Conservation (phyloP, 2,113 vertebrate genomes). For the Malurus melanocephalus region DNA sequence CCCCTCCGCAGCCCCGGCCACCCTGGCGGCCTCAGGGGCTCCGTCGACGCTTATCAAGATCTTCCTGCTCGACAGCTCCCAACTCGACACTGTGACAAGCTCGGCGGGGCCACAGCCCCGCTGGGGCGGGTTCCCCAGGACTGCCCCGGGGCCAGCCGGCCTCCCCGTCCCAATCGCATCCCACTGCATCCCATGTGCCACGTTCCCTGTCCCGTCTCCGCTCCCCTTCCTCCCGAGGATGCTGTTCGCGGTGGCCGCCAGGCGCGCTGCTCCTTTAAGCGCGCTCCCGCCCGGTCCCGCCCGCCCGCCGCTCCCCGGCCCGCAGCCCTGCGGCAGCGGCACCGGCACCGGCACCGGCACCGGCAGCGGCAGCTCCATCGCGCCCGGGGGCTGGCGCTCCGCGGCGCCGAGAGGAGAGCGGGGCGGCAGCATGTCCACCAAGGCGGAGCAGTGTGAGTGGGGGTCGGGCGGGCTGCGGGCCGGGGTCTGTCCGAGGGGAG, state of each 20-base stretch:
- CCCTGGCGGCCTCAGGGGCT: neutral
- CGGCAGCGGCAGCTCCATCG: neutral
- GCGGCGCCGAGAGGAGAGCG: slow-evolving; percentile 47
- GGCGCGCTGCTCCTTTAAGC: slow-evolving; percentile 63
- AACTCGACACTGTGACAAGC: neutral
- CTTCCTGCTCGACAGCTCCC: neutral
- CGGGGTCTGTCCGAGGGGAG: too few relatives aligned
- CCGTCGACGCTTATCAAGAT: accelerated
- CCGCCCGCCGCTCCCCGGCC: neutral
- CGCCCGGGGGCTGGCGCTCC: slow-evolving; percentile 7
- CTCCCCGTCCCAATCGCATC: too few relatives aligned
- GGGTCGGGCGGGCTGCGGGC: neutral
- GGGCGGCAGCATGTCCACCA: slow-evolving; percentile 89
- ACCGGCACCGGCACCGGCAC: neutral
- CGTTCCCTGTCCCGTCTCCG: neutral
- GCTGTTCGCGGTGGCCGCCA: neutral
- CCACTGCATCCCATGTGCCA: accelerated
- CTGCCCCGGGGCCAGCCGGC: too few relatives aligned
- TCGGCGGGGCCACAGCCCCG: too few relatives aligned
- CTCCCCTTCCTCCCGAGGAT: neutral
- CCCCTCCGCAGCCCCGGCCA: neutral
- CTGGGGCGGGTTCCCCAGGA: neutral
- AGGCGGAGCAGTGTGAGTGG: slow-evolving; percentile 97
- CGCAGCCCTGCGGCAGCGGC: too few relatives aligned
- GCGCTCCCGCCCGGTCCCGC: slow-evolving; percentile 25